phyloP scores from a whole-genome alignment of 2,888 invertebrate genomes.

The Actias luna region DNA sequence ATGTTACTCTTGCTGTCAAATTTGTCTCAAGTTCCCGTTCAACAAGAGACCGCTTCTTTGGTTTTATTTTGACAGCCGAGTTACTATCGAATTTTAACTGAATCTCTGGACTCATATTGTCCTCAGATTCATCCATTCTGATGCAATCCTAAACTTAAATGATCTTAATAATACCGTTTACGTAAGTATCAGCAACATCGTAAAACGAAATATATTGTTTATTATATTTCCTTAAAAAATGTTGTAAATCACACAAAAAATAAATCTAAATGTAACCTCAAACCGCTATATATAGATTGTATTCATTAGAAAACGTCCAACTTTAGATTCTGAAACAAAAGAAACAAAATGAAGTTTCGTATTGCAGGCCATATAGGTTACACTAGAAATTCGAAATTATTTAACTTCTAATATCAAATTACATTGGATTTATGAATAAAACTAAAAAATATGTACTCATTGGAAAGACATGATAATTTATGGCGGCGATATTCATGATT shows the following conservation, averaged over 20 bases:
- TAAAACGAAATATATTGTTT: slow-evolving; percentile 33
- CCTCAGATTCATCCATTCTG: slow-evolving; percentile 68
- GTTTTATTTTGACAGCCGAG: slow-evolving; percentile 46
- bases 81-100: slow-evolving; percentile 40
- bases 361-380: slow-evolving; percentile 63
- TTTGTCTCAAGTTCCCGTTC: slow-evolving; percentile 73
- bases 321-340: slow-evolving; percentile 68
- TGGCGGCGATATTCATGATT: slow-evolving; percentile 48
- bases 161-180: slow-evolving; percentile 36
- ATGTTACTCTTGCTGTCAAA: slow-evolving; percentile 64
- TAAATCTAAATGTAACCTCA: slow-evolving; percentile 40
- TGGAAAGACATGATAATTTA: slow-evolving; percentile 36
- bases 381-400: slow-evolving; percentile 51
- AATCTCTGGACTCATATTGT: slow-evolving; percentile 57
- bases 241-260: slow-evolving; percentile 33
- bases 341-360: slow-evolving; percentile 76
- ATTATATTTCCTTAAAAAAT: slow-evolving; percentile 32
- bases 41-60: slow-evolving; percentile 68
- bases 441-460: slow-evolving; percentile 46
- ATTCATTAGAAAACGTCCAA: slow-evolving; percentile 33
- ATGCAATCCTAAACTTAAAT: slow-evolving; percentile 24
- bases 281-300: slow-evolving; percentile 37
- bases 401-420: slow-evolving; percentile 28
- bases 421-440: slow-evolving; percentile 49
- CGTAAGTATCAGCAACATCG: slow-evolving; percentile 46